Base-by-base conservation (phyloP, 1,140 invertebrate species). In the Drosophila nikananu region DNA sequence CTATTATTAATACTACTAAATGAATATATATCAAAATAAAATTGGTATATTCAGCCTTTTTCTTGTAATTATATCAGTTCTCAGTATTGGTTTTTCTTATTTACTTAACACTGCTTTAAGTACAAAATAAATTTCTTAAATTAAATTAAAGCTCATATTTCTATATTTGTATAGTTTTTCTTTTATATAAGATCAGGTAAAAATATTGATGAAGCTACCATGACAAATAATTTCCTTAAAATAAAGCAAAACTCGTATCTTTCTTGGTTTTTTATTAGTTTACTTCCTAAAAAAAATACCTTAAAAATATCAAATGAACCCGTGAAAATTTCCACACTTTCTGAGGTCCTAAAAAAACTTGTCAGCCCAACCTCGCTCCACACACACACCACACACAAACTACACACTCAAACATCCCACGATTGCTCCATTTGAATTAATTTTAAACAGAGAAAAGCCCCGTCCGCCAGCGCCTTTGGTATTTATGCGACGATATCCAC, bases 381-480 rank as follows among this genome's bases (percentile, higher is more conserved):
- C 32, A 61, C 49, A 13, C 30, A 60, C 42, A 39, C 23, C n/a
- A n/a, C n/a, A 35, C 39, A 39, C 7, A 30, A 23, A 42, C 17
- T n/a, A 41, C 10, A 30, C 27, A 42, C 23, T 21, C 10, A 25
- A 62, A 57, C 79, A 61, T 52, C 70, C 80, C 83, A 76, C 83
- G 79, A 80, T 57, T 61, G 63, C 60, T 73, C 70, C 51, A 74
- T 80, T 77, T 66, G 80, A 77, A 89, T 72, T 87, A 59, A 57
- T 71, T 68, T 62, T 57, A 73, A 82, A 41, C 52, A 59, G 23
- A 52, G 74, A 64, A 19, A 46, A 71, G 49, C 57, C 62, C 60
- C 63, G 48, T 51, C 48, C 57, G 60, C 57, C 68, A 78, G 48
- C 67, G 57, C 57, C 72, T 49, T 77, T 57, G 17, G 60, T 48